Evolutionary conservation across 2,888 invertebrate species (phyloP).

Genomic region (Cephus pulcher): DNA sequence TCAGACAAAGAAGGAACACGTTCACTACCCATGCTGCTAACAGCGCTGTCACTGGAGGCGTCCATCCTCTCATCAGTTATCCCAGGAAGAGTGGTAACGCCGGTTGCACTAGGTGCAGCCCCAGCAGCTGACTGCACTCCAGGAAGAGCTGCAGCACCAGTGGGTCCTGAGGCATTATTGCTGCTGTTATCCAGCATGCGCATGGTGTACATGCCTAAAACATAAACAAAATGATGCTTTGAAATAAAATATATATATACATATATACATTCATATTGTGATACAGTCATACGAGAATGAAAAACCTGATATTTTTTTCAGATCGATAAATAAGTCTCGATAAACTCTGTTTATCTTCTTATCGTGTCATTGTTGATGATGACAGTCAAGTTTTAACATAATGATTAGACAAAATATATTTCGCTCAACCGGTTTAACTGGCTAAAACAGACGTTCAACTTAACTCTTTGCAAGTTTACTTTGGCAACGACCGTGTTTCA

Average conservation of each 20-base stretch:
- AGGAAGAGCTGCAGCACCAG: constrained; percentile 53
- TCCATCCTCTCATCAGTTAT: constrained; percentile 77
- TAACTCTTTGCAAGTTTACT: not conserved
- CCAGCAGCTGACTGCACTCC: constrained; percentile 62
- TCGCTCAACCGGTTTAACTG: not conserved
- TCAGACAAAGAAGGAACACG: constrained; percentile 89
- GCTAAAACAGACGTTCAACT: not conserved
- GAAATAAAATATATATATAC: too few relatives aligned
- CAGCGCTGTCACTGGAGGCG: constrained; percentile 91
- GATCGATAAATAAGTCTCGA: not conserved
- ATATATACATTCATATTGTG: too few relatives aligned
- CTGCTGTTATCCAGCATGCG: constrained; percentile 79
- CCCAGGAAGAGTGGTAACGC: constrained; percentile 56
- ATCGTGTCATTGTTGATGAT: not conserved
- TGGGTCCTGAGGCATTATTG: constrained; percentile 59
- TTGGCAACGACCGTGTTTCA: not conserved
- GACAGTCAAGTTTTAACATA: not conserved
- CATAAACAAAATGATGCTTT: constrained; percentile 17
- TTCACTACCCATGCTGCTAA: constrained; percentile 93
- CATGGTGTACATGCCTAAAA: constrained; percentile 87
- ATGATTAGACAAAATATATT: not conserved
- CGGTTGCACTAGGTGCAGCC: constrained; percentile 63
- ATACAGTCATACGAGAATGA: not conserved
- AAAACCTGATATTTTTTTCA: not conserved
- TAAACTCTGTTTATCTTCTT: not conserved